phyloP scores from a whole-genome alignment of 2,888 invertebrate genomes.

The Drosophila hamatofila region DNA sequence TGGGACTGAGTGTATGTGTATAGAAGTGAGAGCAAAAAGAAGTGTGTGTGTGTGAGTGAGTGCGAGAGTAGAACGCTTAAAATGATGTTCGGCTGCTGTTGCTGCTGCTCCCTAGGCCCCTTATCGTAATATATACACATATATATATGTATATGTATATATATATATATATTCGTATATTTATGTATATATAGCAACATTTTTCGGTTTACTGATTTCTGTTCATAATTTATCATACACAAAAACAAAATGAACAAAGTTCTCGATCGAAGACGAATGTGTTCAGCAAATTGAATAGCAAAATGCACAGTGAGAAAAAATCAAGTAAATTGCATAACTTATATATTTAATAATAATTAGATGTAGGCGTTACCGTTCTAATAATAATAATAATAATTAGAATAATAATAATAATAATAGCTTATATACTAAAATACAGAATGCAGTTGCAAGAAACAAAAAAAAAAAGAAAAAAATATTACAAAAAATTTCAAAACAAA shows the following conservation, averaged over 20 bases:
- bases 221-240: slow-evolving; percentile 33
- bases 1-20: slow-evolving; percentile 30
- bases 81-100: slow-evolving; percentile 26
- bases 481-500: background rate
- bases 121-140: slow-evolving; percentile 38
- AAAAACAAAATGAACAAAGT: slow-evolving; percentile 14
- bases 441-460: slow-evolving; percentile 70
- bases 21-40: slow-evolving; percentile 24
- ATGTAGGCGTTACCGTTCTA: slow-evolving; percentile 45
- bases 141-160: background rate
- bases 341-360: slow-evolving; percentile 77
- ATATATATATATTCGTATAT: slow-evolving; percentile 29
- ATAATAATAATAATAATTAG: slow-evolving; percentile 36
- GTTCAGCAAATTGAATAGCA: slow-evolving; percentile 34
- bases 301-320: slow-evolving; percentile 39
- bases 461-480: slow-evolving; percentile 27
- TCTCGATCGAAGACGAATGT: slow-evolving; percentile 20
- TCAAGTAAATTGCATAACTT: slow-evolving; percentile 67
- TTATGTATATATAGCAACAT: slow-evolving; percentile 51
- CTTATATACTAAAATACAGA: slow-evolving; percentile 74
- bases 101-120: slow-evolving; percentile 32
- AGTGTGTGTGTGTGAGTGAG: slow-evolving; percentile 24
- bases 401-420: slow-evolving; percentile 63
- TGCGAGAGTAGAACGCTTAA: slow-evolving; percentile 40
- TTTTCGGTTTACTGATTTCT: slow-evolving; percentile 30